These are phyloP conservation scores for Panagrolaimus sp. DNA, from an alignment of 1,140 invertebrate genomes.

Conservation along the genomic window DNA sequence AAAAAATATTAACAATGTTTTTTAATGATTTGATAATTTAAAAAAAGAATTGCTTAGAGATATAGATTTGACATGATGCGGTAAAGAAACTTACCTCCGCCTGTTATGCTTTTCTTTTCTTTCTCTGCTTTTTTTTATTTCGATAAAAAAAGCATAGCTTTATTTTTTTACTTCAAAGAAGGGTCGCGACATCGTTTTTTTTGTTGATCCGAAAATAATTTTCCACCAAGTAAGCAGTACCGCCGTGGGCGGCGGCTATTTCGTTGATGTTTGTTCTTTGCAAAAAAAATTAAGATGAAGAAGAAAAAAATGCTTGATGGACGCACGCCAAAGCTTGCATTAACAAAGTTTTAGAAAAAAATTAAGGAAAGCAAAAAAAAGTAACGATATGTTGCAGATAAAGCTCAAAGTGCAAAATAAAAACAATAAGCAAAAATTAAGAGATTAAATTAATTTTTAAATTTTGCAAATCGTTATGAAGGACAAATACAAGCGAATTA, in stretches of 20 bases:
- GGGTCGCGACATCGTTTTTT: not conserved
- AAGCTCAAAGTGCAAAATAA: too few relatives aligned
- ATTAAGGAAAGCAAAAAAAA: too few relatives aligned
- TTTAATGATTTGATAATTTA: not conserved
- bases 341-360: too few relatives aligned
- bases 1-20: not conserved
- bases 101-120: not conserved
- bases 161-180: not conserved
- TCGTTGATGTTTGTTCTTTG: not conserved
- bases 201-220: constrained; percentile 15
- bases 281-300: too few relatives aligned
- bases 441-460: too few relatives aligned
- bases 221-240: not conserved
- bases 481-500: too few relatives aligned
- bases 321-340: too few relatives aligned
- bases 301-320: too few relatives aligned
- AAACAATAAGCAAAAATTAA: too few relatives aligned
- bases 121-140: not conserved
- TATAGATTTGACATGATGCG: not conserved
- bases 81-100: not conserved
- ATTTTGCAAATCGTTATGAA: too few relatives aligned
- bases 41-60: not conserved
- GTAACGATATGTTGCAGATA: too few relatives aligned
- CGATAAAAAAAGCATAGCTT: not conserved
- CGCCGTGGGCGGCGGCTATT: constrained; percentile 10